Conservation (phyloP, 1,140 invertebrate genomes). For the Papilio glaucus region DNA sequence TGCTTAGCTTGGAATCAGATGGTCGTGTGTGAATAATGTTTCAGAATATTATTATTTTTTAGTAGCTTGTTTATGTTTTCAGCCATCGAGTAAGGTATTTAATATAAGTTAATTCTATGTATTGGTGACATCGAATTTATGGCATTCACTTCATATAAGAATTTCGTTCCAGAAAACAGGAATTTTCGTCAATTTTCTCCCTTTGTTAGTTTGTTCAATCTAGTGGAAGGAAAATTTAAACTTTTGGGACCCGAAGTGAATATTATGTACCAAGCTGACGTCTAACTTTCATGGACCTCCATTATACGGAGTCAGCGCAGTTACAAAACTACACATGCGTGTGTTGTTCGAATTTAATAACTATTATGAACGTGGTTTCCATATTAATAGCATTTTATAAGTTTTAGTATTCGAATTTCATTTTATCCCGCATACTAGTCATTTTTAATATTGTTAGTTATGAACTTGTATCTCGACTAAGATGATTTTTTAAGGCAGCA, state of each 20-base stretch:
- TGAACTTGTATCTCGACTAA: not conserved
- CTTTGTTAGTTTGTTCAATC: conserved; percentile 21
- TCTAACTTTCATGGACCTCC: conserved; percentile 11
- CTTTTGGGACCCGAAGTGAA: conserved; percentile 28
- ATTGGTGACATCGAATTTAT: no score
- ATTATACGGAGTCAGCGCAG: not conserved
- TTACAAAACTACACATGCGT: conserved; percentile 1
- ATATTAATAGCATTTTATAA: not conserved
- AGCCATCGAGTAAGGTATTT: no score
- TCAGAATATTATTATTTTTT: no score
- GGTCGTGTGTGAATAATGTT: no score
- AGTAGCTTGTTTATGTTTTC: no score
- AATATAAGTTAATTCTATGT: no score
- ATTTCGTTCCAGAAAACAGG: no score
- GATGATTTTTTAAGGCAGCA: no score
- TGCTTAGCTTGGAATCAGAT: no score
- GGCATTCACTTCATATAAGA: no score
- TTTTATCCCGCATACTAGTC: not conserved
- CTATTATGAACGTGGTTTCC: conserved; percentile 7
- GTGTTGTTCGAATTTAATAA: conserved; percentile 2
- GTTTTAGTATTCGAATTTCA: not conserved
- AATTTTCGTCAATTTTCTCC: conserved; percentile 17
- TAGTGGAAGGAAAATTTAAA: conserved; percentile 22
- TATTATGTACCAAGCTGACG: conserved; percentile 28
- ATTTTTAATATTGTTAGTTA: not conserved